Conservation (phyloP, 2,888 invertebrate species). For the Meloe dianella region DNA sequence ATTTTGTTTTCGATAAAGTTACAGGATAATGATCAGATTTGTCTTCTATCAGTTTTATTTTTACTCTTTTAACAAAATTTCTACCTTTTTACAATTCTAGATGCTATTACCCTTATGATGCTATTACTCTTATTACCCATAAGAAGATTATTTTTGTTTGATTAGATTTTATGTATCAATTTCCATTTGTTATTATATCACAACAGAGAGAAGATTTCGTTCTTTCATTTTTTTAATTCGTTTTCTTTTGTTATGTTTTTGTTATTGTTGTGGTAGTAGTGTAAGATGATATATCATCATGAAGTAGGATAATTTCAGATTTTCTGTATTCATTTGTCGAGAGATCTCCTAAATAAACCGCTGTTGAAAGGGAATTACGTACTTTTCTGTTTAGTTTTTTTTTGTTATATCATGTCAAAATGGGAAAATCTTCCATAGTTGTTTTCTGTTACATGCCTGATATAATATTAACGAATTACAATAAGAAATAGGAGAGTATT, state of each 20-base stretch:
- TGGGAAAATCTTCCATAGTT: neutral
- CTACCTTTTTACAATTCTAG: neutral
- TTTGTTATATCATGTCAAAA: neutral
- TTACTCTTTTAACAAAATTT: neutral
- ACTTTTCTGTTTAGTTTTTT: neutral
- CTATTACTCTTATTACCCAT: neutral
- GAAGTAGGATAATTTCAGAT: neutral
- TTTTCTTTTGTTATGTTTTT: neutral
- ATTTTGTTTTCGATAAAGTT: neutral
- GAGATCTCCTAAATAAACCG: neutral
- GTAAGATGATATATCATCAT: neutral
- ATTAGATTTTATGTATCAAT: constrained; percentile 1
- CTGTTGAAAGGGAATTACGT: neutral
- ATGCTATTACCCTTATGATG: too few relatives aligned
- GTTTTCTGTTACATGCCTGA: too few relatives aligned
- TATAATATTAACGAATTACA: too few relatives aligned
- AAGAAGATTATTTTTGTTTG: neutral
- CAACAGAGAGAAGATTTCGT: neutral
- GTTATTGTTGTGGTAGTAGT: neutral
- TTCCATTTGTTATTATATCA: neutral
- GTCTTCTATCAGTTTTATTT: too few relatives aligned
- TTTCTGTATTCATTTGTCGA: neutral
- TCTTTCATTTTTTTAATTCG: neutral
- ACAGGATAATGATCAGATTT: neutral
- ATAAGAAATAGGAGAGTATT: too few relatives aligned